Evolutionary conservation across 2,888 invertebrate species (phyloP), one percentile per base, ranked within the genome.

Genomic region (Torymus texanus): DNA sequence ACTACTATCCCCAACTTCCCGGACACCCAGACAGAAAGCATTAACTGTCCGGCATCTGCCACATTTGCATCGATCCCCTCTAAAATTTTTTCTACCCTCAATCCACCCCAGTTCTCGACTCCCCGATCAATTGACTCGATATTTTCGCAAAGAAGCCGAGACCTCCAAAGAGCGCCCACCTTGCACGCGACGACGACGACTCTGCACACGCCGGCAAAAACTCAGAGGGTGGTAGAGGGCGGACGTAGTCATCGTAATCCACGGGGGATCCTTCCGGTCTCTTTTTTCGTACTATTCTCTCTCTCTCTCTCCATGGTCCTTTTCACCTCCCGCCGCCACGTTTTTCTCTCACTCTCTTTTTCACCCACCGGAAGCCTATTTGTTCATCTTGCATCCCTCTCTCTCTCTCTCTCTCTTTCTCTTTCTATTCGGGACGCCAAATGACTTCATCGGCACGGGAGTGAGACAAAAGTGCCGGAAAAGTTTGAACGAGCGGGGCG

Each of bases 101-200:
- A 18, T 21, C 61, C 24, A 11, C 59, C 4, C 18, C 13, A 21
- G 21, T 5, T 41, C 41, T 41, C 41, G 41, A 41, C 41, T 3
- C n/a, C 65, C 16, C 65, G 73, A 78, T 67, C 68, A 59, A 75
- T 75, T 53, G 65, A 75, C 63, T 70, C 55, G 51, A 74, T 68
- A 68, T 74, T 68, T 78, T 63, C 59, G 16, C 51, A 5, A 63
- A 62, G 41, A 55, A 14, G 63, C n/a, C 16, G 29, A 8, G 41
- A 41, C 8, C 41, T 41, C 41, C 41, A 8, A 41, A 41, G 41
- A 41, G 41, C 41, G 41, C 41, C 41, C 41, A 41, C 41, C 41
- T 41, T 41, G 41, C 41, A 8, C 41, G 10, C 41, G 41, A 41
- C 50, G 24, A 66, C 18, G 10, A 18, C 53, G 29, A 59, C 8